Evolutionary conservation across 2,113 vertebrate genomes (phyloP), one percentile per base, ranked within the genome.

Genomic region (Pelecanoides urinatrix): DNA sequence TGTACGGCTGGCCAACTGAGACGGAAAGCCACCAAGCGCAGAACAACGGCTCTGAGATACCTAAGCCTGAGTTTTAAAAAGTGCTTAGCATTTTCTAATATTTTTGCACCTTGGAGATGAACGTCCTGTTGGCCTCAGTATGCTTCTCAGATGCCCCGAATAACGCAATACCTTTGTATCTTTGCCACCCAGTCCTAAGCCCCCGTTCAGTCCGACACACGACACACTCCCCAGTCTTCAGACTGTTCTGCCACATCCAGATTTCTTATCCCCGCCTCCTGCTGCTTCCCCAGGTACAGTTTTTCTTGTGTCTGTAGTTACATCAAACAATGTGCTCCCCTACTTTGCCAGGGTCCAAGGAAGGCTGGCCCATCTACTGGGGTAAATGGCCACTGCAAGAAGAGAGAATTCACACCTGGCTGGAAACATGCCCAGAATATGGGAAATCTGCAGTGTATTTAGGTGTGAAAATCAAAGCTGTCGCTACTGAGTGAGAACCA

Each of bases 201-300:
- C 16, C 23, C 9, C 0, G 0, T 66, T 86, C 45, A 36, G 23
- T 47, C 45, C 5, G 2, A 85, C 38, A 40, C 40, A 15, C 1
- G 4, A 36, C 25, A 20, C 10, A 7, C 34, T 70, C 29, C 36
- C 50, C 36, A 34, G 42, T 7, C 42, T 78, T 87, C 73, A 87
- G 59, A 77, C 30, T 7, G 52, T 44, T 49, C n/a, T 66, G 10
- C 30, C 16, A 9, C 52, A 26, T 38, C 45, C 32, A 17, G 23
- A 36, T 86, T 71, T 67, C 34, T 66, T 44, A 45, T 36, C 34
- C 45, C 45, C 76, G 45, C 11, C 14, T 62, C n/a, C n/a, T 23
- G 23, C 42, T 62, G 9, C 30, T 70, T 65, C 23, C 32, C 10
- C 63, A 50, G 23, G n/a, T 30, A 29, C 4, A 52, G 13, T 8